Percentiles rank a stretch among this genome's conserved stretches.
Evolutionary conservation across 2,888 invertebrate species (phyloP).

Genomic region (Nomada goodeniana): DNA sequence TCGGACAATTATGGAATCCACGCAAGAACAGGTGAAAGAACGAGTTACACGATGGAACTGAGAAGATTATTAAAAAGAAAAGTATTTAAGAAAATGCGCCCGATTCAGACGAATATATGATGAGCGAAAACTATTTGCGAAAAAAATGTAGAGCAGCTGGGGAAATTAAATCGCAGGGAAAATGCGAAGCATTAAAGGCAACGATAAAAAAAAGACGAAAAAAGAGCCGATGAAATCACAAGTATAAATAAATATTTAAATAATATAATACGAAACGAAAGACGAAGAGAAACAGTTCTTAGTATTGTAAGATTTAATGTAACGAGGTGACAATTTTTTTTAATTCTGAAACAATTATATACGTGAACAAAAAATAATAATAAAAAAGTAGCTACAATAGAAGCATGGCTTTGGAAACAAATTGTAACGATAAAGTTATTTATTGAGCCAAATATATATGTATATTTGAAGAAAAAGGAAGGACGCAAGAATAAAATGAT

Average conservation of each 20-base stretch:
- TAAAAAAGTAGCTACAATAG: conserved; percentile 33
- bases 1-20: conserved; percentile 44
- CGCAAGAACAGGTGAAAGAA: conserved; percentile 14
- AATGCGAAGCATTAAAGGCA: not conserved
- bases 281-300: conserved; percentile 19
- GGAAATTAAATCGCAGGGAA: not conserved
- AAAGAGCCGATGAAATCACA: not conserved
- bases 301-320: conserved; percentile 26
- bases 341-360: conserved; percentile 25
- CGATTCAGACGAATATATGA: not conserved
- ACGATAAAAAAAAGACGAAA: not conserved
- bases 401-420: conserved; percentile 42
- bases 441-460: conserved; percentile 15
- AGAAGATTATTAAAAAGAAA: not conserved
- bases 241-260: conserved; percentile 2
- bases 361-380: not conserved
- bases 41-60: not conserved
- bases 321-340: conserved; percentile 31
- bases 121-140: not conserved
- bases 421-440: conserved; percentile 13
- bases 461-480: conserved; percentile 13
- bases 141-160: not conserved
- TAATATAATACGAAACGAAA: conserved; percentile 5
- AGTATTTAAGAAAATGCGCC: not conserved
- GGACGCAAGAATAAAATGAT: not conserved